Conservation (phyloP, 2,113 vertebrate genomes). For the Equus przewalskii region DNA sequence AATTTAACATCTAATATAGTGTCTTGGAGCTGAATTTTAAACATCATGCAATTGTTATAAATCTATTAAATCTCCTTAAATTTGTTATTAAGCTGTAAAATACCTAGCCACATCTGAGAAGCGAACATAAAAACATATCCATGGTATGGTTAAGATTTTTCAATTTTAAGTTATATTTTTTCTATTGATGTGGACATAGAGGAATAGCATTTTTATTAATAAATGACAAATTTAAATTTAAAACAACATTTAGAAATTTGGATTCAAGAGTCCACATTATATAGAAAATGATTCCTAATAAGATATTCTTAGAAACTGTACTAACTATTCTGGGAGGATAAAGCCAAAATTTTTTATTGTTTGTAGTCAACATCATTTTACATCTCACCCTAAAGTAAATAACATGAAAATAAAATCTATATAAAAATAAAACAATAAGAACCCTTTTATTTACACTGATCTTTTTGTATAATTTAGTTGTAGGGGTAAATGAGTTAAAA, state of each 20-base stretch:
- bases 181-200: neutral
- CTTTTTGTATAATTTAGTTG: slow-evolving; percentile 17
- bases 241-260: slow-evolving; percentile 57
- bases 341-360: neutral
- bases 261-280: neutral
- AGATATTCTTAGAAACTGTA: neutral
- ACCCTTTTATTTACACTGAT: neutral
- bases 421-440: slow-evolving; percentile 19
- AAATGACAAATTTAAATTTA: neutral
- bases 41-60: neutral
- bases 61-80: neutral
- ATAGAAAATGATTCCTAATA: neutral
- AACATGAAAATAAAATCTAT: slow-evolving; percentile 14
- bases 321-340: neutral
- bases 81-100: slow-evolving; percentile 45
- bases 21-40: slow-evolving; percentile 28
- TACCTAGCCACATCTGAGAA: neutral
- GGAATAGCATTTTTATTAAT: neutral
- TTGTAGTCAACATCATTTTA: neutral
- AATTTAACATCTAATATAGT: neutral
- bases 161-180: neutral
- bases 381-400: neutral
- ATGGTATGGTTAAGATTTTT: neutral
- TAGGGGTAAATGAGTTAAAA: neutral
- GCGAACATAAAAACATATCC: slow-evolving; percentile 14